Conservation (phyloP, 1,140 invertebrate genomes). For the Eriosoma lanigerum region DNA sequence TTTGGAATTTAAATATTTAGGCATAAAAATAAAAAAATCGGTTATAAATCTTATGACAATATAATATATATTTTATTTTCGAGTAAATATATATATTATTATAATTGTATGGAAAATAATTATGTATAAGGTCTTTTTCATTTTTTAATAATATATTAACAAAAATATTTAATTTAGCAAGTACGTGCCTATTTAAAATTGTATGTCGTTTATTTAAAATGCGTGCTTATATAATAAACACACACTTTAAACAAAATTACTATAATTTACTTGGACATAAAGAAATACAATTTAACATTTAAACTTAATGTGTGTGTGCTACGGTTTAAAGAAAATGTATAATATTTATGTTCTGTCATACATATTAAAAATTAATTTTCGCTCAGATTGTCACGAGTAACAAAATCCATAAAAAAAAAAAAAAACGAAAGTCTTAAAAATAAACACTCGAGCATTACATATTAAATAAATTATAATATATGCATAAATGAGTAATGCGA, state of each 20-base stretch:
- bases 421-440: too few species aligned
- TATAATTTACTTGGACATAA: background rate
- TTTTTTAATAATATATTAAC: background rate
- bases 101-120: background rate
- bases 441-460: background rate
- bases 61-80: too few species aligned
- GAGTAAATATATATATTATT: background rate
- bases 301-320: conserved; percentile 1
- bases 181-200: background rate
- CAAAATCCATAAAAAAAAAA: too few species aligned
- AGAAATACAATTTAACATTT: background rate
- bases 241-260: too few species aligned
- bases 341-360: background rate
- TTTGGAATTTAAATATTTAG: background rate
- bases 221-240: background rate
- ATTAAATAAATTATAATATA: background rate
- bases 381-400: background rate
- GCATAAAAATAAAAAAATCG: background rate
- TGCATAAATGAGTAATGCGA: background rate
- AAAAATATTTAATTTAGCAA: conserved; percentile 14
- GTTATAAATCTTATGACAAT: too few species aligned
- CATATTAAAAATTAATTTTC: background rate
- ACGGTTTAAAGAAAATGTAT: background rate
- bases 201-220: background rate
- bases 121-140: background rate